Evolutionary conservation across 2,797 vertebrate genomes (phyloP), one percentile per base, ranked within the genome.

Genomic region (Intellagama lesueurii): DNA sequence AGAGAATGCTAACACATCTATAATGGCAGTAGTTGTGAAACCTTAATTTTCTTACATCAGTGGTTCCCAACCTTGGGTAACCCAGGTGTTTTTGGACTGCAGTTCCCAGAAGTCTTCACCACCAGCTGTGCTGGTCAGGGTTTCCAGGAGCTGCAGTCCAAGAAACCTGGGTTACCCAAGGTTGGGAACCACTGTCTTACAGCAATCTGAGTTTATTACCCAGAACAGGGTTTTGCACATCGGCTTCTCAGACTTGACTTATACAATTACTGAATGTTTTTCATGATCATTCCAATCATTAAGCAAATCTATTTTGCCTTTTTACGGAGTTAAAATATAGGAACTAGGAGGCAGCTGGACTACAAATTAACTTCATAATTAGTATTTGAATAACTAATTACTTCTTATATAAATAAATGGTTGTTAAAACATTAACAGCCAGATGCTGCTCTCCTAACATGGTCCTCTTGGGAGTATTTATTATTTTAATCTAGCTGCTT

Each of bases 351-450:
- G 66, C 81, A 68, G 35, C 22, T 19, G 64, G 73, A 68, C 44
- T 40, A 22, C 44, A 47, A 83, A 88, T 83, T 76, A 30, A 30
- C 83, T 84, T 88, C 30, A 78, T 84, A 78, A 56, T 68, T 83
- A 66, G 26, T 19, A 64, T 26, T 88, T 35, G 44, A 87, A 69
- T 69, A 56, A 56, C 77, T 81, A 56, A 72, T 72, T 69, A 70
- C 14, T 35, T 68, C 66, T 72, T 72, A 81, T 30, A 52, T 49
- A 49, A 72, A 80, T 73, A 88, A 56, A 83, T 26, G 35, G n/a
- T 17, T 44, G 32, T 35, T 69, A 76, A 88, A 76, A 52, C 60
- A 26, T 60, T 70, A 56, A 32, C n/a, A 26, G 64, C 56, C 81
- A 68, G 87, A 52, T 77, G 56, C 56, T 7, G 69, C 30, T 77